These are phyloP conservation scores for Pantherophis vulpinus DNA, from an alignment of 2,797 vertebrate species.

Conservation along the genomic window DNA sequence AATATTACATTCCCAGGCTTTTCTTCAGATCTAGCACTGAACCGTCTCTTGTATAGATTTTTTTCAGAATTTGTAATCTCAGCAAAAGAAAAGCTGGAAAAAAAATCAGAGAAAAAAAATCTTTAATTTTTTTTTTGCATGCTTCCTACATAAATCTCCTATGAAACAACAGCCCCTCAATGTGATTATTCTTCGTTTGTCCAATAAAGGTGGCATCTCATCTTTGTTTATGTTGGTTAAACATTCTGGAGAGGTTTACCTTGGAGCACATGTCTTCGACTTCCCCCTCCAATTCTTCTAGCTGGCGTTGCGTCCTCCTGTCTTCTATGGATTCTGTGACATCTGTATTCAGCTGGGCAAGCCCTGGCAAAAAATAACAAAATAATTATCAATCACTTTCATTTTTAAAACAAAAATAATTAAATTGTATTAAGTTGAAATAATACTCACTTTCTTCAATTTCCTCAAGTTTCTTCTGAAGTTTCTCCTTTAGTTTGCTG, in stretches of 20 bases:
- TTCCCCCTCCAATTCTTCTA: background rate
- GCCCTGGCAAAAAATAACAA: background rate
- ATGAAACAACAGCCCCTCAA: background rate
- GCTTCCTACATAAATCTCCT: background rate
- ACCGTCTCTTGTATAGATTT: background rate
- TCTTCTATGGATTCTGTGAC: background rate
- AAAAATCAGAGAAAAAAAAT: background rate
- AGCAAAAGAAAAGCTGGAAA: background rate
- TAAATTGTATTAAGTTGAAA: background rate
- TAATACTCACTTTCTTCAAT: background rate
- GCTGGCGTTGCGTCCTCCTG: background rate
- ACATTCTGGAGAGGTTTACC: background rate
- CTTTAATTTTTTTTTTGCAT: background rate
- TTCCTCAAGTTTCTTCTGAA: background rate
- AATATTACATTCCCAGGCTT: background rate
- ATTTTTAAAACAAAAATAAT: no score
- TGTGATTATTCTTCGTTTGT: background rate
- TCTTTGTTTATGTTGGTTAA: background rate
- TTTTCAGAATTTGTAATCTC: background rate
- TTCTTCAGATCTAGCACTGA: background rate
- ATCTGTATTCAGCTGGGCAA: background rate
- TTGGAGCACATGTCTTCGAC: background rate
- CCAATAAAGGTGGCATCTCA: background rate
- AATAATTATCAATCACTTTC: background rate
- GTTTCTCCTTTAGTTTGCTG: background rate